Evolutionary conservation across 2,888 invertebrate species (phyloP), one percentile per base, ranked within the genome.

Genomic region (Caenorhabditis imperialis): DNA sequence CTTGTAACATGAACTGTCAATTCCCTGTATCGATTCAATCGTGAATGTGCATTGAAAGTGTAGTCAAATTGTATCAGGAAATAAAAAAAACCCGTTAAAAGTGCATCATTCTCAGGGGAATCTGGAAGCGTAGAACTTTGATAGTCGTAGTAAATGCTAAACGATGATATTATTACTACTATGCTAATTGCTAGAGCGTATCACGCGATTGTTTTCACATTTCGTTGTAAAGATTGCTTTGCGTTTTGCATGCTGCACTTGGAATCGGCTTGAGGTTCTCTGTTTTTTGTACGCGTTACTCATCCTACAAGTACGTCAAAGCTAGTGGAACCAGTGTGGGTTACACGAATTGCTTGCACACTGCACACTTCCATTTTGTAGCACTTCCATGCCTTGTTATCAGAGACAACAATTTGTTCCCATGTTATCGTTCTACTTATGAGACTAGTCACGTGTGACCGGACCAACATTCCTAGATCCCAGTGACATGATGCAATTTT

Each of bases 101-200:
- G 44, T 53, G 25, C 53, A 44, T 23, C 33, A 53, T 18, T 25
- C 33, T 33, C 18, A 23, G 12, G 53, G 61, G 61, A 53, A 45
- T 62, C 45, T 45, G 53, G 45, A 62, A 51, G 27, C 20, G 40
- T 35, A 57, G 50, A 55, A 50, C 65, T 50, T 57, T 55, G 55
- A 47, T 55, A 33, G 35, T 25, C n/a, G 55, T 42, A 55, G 48
- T 65, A 65, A 55, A 65, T 25, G 48, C 55, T 35, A 55, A 55
- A 55, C 55, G 38, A 54, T 63, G 47, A 54, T 37, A n/a, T n/a
- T n/a, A n/a, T n/a, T 54, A 23, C 44, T 47, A 16, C 22, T 22
- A n/a, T 23, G 51, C 63, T 63, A 48, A 63, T 63, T 54, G 54
- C 63, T 63, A 25, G 6, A 23, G 30, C 16, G 63, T 63, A 63